Evolutionary conservation across 2,888 invertebrate genomes (phyloP).

Genomic region (Hetaerina titia): DNA sequence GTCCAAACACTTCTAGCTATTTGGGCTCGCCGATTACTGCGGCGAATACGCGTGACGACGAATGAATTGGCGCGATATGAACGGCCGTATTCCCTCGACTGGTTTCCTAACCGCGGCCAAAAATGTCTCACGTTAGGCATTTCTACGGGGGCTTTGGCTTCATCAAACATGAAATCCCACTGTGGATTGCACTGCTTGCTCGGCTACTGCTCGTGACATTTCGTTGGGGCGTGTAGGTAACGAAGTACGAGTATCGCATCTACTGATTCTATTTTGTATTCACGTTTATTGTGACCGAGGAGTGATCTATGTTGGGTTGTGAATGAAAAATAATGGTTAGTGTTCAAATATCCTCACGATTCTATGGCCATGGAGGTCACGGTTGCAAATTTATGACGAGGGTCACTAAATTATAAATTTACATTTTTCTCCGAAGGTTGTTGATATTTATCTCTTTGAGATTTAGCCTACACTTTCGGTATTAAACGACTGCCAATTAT

Average conservation of each 20-base stretch:
- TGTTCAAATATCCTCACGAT: no score
- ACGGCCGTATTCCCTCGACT: neutral
- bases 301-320: no score
- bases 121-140: neutral
- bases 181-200: neutral
- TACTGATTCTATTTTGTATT: neutral
- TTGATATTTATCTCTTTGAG: no score
- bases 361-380: no score
- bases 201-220: no score
- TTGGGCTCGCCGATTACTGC: neutral
- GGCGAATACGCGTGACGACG: neutral
- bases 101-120: neutral
- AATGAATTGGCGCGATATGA: neutral
- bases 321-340: no score
- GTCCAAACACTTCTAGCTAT: neutral
- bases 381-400: no score
- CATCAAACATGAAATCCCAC: neutral
- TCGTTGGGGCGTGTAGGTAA: neutral
- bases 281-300: no score
- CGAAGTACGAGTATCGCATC: neutral
- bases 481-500: no score
- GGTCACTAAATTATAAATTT: no score
- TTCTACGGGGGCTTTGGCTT: neutral
- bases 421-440: no score
- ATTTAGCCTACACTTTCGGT: no score